Percentiles rank a stretch among this genome's conserved stretches.
phyloP scores from a whole-genome alignment of 1,140 invertebrate species.

The Phortica variegata region DNA sequence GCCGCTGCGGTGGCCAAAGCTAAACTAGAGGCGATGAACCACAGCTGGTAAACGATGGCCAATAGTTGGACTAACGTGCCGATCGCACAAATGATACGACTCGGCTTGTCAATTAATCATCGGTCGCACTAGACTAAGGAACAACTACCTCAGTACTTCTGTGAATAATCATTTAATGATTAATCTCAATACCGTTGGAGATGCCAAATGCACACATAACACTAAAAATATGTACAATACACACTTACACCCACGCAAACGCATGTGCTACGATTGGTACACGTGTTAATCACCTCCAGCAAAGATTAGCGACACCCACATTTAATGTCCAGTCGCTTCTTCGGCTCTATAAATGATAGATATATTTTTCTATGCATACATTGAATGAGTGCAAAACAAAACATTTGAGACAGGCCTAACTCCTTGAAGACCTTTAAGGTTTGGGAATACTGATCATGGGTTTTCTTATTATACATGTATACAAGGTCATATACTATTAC shows the following conservation, averaged over 20 bases:
- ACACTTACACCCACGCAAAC: too few species aligned
- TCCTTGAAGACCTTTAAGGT: too few species aligned
- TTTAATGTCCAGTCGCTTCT: too few species aligned
- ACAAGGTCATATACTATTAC: too few species aligned
- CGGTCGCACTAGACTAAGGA: slow-evolving; percentile 23
- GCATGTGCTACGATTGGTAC: background rate
- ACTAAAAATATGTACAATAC: background rate
- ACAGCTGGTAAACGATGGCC: slow-evolving; percentile 34
- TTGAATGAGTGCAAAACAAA: too few species aligned
- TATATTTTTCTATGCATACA: background rate
- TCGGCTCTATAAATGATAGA: background rate
- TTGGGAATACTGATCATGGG: too few species aligned
- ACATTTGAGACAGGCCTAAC: too few species aligned
- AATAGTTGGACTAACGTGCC: background rate
- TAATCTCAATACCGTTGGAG: slow-evolving; percentile 26
- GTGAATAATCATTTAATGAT: slow-evolving; percentile 53
- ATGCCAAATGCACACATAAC: background rate
- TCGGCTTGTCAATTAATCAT: background rate
- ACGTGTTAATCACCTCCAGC: background rate
- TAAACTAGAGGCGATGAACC: slow-evolving; percentile 41
- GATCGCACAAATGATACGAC: slow-evolving; percentile 2
- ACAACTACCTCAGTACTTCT: slow-evolving; percentile 55
- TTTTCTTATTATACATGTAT: too few species aligned
- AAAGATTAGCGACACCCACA: too few species aligned
- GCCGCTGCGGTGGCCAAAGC: slow-evolving; percentile 34